These are phyloP conservation scores for Rhopilema esculentum DNA, from an alignment of 30 jellyfish, hydroid and myxozoan genomes.

Conservation along the genomic window DNA sequence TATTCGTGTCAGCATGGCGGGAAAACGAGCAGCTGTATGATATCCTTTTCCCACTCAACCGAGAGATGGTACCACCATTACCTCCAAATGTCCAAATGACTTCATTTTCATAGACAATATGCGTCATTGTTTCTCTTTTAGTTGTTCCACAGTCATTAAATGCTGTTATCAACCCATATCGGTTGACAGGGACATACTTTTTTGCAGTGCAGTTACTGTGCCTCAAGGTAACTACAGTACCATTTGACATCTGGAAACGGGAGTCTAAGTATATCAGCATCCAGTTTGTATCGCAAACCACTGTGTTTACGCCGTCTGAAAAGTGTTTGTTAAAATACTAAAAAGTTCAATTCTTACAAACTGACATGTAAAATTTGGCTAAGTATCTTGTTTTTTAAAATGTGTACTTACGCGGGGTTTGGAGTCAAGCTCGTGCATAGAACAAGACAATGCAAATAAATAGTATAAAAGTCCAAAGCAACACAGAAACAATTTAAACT, in stretches of 20 bases:
- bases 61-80: slow-evolving; percentile 25
- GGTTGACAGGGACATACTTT: slow-evolving; percentile 16
- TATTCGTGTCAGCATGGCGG: slow-evolving; percentile 9
- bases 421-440: too few relatives aligned
- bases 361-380: not conserved
- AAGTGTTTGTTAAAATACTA: not conserved
- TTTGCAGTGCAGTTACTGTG: slow-evolving; percentile 12
- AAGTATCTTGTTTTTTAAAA: not conserved
- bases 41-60: slow-evolving; percentile 32
- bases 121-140: slow-evolving; percentile 20
- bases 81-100: slow-evolving; percentile 25
- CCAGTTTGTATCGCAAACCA: slow-evolving; percentile 55
- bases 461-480: too few relatives aligned
- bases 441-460: too few relatives aligned
- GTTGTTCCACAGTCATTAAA: slow-evolving; percentile 45
- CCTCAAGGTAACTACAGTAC: slow-evolving; percentile 9
- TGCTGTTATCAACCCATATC: slow-evolving; percentile 23
- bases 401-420: too few relatives aligned
- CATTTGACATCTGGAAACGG: slow-evolving; percentile 8
- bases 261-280: slow-evolving; percentile 48
- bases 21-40: slow-evolving; percentile 46
- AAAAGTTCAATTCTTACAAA: not conserved
- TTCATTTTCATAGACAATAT: slow-evolving; percentile 44
- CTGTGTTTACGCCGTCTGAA: slow-evolving; percentile 41
- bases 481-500: too few relatives aligned